A percentile compares a stretch with the other conserved stretches of the same genome.
Evolutionary conservation across 2,113 vertebrate genomes (phyloP).

Genomic region (Panthera tigris): DNA sequence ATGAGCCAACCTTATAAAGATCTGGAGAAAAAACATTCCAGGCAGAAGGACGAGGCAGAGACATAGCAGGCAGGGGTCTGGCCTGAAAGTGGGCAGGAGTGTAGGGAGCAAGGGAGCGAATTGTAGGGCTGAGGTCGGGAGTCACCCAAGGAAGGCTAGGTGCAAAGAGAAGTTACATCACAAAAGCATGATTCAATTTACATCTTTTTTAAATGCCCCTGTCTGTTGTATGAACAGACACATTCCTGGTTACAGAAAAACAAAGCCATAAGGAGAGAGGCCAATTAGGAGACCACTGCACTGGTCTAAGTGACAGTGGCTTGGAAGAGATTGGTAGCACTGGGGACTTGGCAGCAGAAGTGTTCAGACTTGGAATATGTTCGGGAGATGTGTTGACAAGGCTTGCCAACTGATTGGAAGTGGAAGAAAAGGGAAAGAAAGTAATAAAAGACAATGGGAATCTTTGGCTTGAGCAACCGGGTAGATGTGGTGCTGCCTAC

Average conservation of each 20-base stretch:
- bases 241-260: background rate
- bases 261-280: background rate
- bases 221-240: background rate
- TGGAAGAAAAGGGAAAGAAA: background rate
- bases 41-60: background rate
- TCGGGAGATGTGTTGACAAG: background rate
- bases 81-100: background rate
- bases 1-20: background rate
- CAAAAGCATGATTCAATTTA: background rate
- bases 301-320: background rate
- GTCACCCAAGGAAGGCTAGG: background rate
- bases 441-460: background rate
- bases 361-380: background rate
- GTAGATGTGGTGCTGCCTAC: background rate
- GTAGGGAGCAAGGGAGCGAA: accelerated
- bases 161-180: background rate
- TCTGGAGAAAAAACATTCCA: background rate
- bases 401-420: background rate
- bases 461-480: background rate
- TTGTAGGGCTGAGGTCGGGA: too few relatives aligned
- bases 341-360: background rate
- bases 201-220: background rate
- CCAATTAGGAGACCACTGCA: background rate
- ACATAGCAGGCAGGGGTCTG: background rate
- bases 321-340: background rate